phyloP scores from a whole-genome alignment of 1,140 invertebrate species.

The Trialeurodes vaporariorum region DNA sequence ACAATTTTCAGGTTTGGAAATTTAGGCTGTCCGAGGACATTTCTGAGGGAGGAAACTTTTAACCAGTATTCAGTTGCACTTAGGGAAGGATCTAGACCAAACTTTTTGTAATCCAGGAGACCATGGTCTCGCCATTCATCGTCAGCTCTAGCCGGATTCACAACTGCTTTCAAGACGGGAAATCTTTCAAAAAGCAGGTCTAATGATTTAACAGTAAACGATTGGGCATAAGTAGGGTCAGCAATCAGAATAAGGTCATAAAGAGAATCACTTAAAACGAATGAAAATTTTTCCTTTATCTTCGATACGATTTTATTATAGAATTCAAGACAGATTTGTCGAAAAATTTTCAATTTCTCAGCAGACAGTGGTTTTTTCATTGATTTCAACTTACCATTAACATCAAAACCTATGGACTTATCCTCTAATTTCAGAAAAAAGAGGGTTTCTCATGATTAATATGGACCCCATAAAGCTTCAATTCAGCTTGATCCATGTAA shows the following conservation, averaged over 20 bases:
- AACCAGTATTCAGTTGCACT: too few relatives aligned
- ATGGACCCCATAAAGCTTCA: slow-evolving; percentile 13
- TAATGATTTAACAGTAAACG: slow-evolving; percentile 7
- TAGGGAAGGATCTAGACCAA: too few relatives aligned
- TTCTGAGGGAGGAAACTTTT: too few relatives aligned
- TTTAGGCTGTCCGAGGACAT: too few relatives aligned
- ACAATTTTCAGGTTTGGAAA: too few relatives aligned
- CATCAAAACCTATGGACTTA: slow-evolving; percentile 14
- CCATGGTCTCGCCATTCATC: slow-evolving; percentile 16
- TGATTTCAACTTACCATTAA: slow-evolving; percentile 3
- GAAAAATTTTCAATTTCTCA: slow-evolving; percentile 4
- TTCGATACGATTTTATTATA: slow-evolving; percentile 16
- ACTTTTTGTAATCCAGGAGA: too few relatives aligned
- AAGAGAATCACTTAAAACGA: slow-evolving; percentile 12
- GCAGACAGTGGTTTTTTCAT: slow-evolving; percentile 10
- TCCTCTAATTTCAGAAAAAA: slow-evolving; percentile 8
- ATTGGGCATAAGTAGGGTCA: slow-evolving; percentile 14
- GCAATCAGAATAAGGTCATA: slow-evolving; percentile 15
- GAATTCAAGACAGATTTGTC: slow-evolving; percentile 8
- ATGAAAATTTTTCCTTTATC: slow-evolving; percentile 16
- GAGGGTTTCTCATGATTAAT: background rate
- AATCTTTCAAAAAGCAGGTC: slow-evolving; percentile 15
- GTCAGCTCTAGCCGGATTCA: slow-evolving; percentile 14
- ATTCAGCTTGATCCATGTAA: slow-evolving; percentile 18
- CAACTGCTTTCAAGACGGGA: slow-evolving; percentile 11